Conservation (phyloP, 2,797 vertebrate species). For the Naso thynnoides region DNA sequence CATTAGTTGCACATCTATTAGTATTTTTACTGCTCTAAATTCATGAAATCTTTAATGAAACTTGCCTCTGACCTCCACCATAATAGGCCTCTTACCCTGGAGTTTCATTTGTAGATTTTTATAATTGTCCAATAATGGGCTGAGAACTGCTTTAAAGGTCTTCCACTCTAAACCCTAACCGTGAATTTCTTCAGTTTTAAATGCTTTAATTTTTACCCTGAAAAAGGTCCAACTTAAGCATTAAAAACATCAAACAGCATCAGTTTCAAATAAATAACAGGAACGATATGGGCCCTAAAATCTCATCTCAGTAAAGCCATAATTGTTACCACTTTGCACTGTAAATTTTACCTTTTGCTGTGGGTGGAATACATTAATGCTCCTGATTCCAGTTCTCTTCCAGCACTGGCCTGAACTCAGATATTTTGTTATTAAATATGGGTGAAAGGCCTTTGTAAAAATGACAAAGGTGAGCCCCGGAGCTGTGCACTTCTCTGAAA, state of each 20-base stretch:
- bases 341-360: slow-evolving; percentile 67
- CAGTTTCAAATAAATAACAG: slow-evolving; percentile 55
- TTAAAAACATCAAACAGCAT: slow-evolving; percentile 33
- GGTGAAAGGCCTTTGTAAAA: slow-evolving; percentile 87
- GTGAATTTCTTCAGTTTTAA: background rate
- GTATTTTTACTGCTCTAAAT: background rate
- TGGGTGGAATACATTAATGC: slow-evolving; percentile 78
- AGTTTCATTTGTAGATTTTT: slow-evolving; percentile 11
- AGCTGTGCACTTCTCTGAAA: slow-evolving; percentile 76
- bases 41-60: background rate
- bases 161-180: background rate
- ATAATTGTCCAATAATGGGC: background rate
- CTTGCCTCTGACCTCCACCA: background rate
- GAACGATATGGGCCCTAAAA: slow-evolving; percentile 40
- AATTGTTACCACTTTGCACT: slow-evolving; percentile 81
- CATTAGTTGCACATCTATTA: background rate
- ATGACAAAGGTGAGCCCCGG: slow-evolving; percentile 89
- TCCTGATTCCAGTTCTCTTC: slow-evolving; percentile 32
- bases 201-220: slow-evolving; percentile 24
- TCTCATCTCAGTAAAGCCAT: slow-evolving; percentile 39
- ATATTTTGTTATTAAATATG: slow-evolving; percentile 89
- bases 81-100: slow-evolving; percentile 1
- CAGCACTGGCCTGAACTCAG: slow-evolving; percentile 84
- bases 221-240: slow-evolving; percentile 13
- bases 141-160: background rate